Percentiles rank a stretch among this genome's conserved stretches.
Evolutionary conservation across 2,113 vertebrate genomes (phyloP).

Genomic region (Arizona elegans): DNA sequence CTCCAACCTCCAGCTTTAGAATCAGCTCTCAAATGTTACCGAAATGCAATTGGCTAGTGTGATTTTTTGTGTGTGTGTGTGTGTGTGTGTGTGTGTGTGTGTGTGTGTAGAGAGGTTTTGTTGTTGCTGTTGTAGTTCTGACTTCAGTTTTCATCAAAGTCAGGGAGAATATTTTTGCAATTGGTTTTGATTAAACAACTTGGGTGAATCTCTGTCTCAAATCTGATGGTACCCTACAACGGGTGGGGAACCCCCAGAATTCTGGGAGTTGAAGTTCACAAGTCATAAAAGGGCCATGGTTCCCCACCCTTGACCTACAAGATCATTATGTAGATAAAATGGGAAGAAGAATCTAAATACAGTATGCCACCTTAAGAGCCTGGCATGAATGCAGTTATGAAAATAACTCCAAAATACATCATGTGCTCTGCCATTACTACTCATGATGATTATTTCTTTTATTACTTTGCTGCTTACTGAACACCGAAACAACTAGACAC

Average conservation of each 20-base stretch:
- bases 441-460: background rate
- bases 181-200: background rate
- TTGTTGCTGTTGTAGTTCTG: background rate
- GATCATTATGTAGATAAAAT: background rate
- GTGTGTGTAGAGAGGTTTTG: too few relatives aligned
- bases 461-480: background rate
- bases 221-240: background rate
- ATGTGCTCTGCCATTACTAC: background rate
- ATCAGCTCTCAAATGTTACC: background rate
- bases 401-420: background rate
- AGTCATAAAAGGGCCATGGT: background rate
- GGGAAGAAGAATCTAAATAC: background rate
- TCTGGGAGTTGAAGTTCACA: background rate
- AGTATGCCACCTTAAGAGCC: background rate
- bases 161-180: background rate
- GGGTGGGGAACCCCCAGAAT: background rate
- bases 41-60: background rate
- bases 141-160: background rate
- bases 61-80: background rate
- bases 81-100: too few relatives aligned
- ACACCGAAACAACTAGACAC: too few relatives aligned
- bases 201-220: background rate
- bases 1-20: background rate
- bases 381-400: background rate
- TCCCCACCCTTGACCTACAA: background rate